Conservation (phyloP, 2,888 invertebrate genomes). For the Drosophila neutralis region DNA sequence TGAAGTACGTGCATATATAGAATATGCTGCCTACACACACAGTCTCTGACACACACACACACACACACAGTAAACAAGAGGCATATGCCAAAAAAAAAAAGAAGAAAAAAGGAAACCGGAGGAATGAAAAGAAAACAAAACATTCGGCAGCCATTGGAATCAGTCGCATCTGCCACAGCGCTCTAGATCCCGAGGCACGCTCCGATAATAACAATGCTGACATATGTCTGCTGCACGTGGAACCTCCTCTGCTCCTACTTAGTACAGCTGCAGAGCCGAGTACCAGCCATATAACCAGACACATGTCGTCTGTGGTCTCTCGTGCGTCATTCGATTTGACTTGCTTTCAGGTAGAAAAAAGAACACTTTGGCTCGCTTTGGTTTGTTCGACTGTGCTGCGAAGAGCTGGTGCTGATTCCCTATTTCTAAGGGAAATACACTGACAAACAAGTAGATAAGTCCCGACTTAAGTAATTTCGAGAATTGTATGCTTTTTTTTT, state of each 20-base stretch:
- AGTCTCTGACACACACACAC: not conserved
- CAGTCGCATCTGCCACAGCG: slow-evolving; percentile 48
- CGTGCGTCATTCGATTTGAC: slow-evolving; percentile 50
- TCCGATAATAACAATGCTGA: slow-evolving; percentile 43
- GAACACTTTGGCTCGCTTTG: slow-evolving; percentile 7
- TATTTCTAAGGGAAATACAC: slow-evolving; percentile 3
- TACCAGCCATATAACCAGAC: slow-evolving; percentile 16
- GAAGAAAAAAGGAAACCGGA: not conserved
- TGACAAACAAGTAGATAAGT: not conserved
- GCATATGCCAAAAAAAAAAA: slow-evolving; percentile 18
- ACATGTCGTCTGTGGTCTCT: slow-evolving; percentile 38
- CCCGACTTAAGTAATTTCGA: not conserved
- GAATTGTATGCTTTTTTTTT: not conserved
- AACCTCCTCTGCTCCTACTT: slow-evolving; percentile 17
- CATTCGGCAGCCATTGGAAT: slow-evolving; percentile 38
- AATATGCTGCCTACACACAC: slow-evolving; percentile 30
- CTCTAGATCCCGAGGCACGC: slow-evolving; percentile 41
- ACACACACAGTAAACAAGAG: not conserved
- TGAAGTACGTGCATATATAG: slow-evolving; percentile 11
- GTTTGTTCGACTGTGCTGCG: slow-evolving; percentile 2
- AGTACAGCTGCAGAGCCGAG: not conserved
- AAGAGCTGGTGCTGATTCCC: slow-evolving; percentile 14
- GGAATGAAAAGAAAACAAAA: slow-evolving; percentile 34
- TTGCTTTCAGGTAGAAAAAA: slow-evolving; percentile 42
- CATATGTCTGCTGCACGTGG: slow-evolving; percentile 61